Conservation (phyloP, 2,797 vertebrate species). For the Gymnothorax reevesii region DNA sequence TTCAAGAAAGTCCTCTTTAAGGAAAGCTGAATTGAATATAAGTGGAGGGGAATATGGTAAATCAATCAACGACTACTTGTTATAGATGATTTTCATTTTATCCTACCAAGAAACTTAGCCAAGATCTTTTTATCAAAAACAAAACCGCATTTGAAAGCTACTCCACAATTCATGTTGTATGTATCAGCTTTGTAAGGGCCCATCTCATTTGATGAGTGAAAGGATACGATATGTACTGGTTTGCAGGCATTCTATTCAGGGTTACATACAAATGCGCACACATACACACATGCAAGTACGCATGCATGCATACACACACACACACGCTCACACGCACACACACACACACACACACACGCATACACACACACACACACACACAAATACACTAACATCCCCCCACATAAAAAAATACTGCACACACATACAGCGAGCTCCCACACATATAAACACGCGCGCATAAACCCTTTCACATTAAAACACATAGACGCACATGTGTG, state of each 20-base stretch:
- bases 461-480: not conserved
- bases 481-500: not conserved
- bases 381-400: not conserved
- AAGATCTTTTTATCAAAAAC: not conserved
- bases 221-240: not conserved
- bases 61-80: slow-evolving; percentile 14
- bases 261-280: not conserved
- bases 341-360: not conserved
- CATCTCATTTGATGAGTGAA: not conserved
- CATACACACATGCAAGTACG: not conserved
- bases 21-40: not conserved
- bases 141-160: not conserved
- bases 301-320: not conserved
- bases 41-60: not conserved
- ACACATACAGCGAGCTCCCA: not conserved
- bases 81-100: not conserved
- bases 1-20: not conserved
- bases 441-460: not conserved
- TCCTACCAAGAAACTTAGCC: not conserved
- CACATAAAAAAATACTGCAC: too few relatives aligned
- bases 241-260: not conserved
- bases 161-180: not conserved
- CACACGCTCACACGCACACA: not conserved
- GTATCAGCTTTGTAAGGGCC: not conserved
- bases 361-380: not conserved